Evolutionary conservation across 2,888 invertebrate species (phyloP).

Genomic region (Rotaria magnacalcarata): DNA sequence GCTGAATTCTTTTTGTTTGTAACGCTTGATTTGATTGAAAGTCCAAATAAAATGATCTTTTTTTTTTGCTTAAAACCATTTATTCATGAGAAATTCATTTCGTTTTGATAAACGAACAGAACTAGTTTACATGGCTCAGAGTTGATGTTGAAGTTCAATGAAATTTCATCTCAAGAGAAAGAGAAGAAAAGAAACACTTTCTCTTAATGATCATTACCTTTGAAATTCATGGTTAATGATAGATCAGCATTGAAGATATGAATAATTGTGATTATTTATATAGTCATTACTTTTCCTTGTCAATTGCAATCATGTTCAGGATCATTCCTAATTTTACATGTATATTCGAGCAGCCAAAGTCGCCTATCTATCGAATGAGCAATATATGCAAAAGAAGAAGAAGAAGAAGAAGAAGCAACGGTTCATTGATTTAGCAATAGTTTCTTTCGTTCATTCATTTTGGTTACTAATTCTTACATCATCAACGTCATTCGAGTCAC

Average conservation of each 20-base stretch:
- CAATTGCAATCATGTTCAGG: not conserved
- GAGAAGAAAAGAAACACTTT: not conserved
- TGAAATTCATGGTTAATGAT: not conserved
- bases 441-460: not conserved
- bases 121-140: no score
- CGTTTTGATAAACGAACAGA: no score
- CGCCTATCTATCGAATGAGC: not conserved
- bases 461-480: not conserved
- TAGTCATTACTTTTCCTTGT: not conserved
- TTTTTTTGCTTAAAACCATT: not conserved
- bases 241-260: constrained; percentile 1
- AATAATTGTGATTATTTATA: not conserved
- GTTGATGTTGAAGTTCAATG: not conserved
- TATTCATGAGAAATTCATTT: no score
- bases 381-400: not conserved
- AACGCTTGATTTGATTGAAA: not conserved
- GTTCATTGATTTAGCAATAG: not conserved
- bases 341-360: not conserved
- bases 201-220: not conserved
- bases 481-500: not conserved
- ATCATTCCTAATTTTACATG: not conserved
- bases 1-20: not conserved
- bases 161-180: not conserved
- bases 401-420: not conserved
- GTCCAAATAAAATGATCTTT: not conserved